phyloP scores from a whole-genome alignment of 2,888 invertebrate species.

The Hoplodrina ambigua region DNA sequence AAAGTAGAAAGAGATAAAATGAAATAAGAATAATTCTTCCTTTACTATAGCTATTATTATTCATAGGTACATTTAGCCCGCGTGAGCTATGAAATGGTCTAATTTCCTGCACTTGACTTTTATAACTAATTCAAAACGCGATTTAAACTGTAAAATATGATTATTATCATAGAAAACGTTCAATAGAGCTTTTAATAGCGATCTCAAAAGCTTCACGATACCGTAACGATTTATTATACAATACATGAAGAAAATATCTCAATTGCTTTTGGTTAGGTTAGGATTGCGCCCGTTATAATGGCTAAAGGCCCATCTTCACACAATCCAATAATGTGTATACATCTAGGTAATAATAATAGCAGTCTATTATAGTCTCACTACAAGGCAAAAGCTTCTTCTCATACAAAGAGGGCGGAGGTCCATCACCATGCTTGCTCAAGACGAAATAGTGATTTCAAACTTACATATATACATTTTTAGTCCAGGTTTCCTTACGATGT shows the following conservation, averaged over 20 bases:
- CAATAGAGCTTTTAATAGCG: constrained; percentile 22
- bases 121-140: constrained; percentile 18
- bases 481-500: too few relatives aligned
- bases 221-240: constrained; percentile 14
- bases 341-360: too few relatives aligned
- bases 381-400: too few relatives aligned
- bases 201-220: constrained; percentile 28
- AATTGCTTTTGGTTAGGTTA: constrained; percentile 9
- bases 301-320: background rate
- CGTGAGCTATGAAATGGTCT: constrained; percentile 16
- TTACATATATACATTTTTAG: too few relatives aligned
- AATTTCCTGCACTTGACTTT: constrained; percentile 45
- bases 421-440: too few relatives aligned
- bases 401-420: too few relatives aligned
- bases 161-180: constrained; percentile 17
- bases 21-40: too few relatives aligned
- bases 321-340: background rate
- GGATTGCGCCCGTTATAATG: background rate
- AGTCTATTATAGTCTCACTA: too few relatives aligned
- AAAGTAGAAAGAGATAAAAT: too few relatives aligned
- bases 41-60: constrained; percentile 3
- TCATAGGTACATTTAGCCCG: constrained; percentile 5
- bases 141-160: constrained; percentile 34
- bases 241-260: constrained; percentile 18
- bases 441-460: too few relatives aligned